Conservation (phyloP, 2,113 vertebrate species). For the Menidia beryllina region DNA sequence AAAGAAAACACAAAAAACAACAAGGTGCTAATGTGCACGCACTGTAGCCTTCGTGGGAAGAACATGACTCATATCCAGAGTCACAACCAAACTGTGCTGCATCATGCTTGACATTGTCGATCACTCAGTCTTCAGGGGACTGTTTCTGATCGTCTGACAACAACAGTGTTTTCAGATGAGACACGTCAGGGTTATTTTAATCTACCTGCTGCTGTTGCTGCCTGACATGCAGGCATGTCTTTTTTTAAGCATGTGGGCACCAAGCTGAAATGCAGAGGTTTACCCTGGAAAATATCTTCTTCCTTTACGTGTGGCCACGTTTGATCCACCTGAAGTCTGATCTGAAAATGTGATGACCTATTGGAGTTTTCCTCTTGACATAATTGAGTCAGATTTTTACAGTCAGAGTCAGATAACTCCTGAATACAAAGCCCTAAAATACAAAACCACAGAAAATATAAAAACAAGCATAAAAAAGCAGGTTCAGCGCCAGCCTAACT, state of each 20-base stretch:
- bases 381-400: conserved; percentile 1
- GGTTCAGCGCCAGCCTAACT: conserved; percentile 3
- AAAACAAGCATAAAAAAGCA: not conserved
- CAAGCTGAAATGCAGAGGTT: conserved; percentile 14
- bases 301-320: not conserved
- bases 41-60: conserved; percentile 65
- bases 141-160: conserved; percentile 59
- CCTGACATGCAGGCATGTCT: conserved; percentile 1
- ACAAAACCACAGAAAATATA: conserved; percentile 2
- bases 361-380: conserved; percentile 8
- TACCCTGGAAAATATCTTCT: not conserved
- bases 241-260: conserved; percentile 1
- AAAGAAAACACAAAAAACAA: too few relatives aligned
- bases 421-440: conserved; percentile 23
- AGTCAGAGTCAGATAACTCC: not conserved
- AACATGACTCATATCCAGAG: conserved; percentile 69
- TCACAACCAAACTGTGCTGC: conserved; percentile 59
- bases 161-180: conserved; percentile 46
- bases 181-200: conserved; percentile 30
- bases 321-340: conserved; percentile 8
- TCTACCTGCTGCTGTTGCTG: conserved; percentile 13
- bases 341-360: conserved; percentile 16
- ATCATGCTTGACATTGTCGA: conserved; percentile 67
- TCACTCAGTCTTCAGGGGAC: conserved; percentile 36
- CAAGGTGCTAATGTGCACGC: conserved; percentile 42